A percentile compares a stretch with the other conserved stretches of the same genome.
Conservation (phyloP, 1,140 invertebrate species). For the Hycleus cichorii region DNA sequence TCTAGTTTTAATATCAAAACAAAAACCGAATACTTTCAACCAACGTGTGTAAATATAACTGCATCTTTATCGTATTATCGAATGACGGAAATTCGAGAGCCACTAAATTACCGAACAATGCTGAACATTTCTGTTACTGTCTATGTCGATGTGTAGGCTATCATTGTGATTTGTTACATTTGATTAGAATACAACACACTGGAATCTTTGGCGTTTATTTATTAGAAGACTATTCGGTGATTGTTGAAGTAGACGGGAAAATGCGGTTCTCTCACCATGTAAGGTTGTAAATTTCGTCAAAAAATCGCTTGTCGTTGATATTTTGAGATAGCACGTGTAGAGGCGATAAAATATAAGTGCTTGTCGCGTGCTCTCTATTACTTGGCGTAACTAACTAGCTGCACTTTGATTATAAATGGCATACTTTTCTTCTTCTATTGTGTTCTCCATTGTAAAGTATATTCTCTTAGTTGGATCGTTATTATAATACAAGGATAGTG, state of each 20-base stretch:
- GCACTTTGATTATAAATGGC: slow-evolving; percentile 20
- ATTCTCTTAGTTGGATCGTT: not conserved
- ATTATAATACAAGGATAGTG: not conserved
- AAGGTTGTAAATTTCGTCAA: no score
- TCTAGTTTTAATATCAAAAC: no score
- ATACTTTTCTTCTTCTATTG: slow-evolving; percentile 21
- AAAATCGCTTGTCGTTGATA: no score
- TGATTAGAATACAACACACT: no score
- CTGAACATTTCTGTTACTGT: no score
- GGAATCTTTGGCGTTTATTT: no score
- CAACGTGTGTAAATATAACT: slow-evolving; percentile 1
- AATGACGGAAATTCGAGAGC: slow-evolving; percentile 10
- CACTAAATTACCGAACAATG: slow-evolving; percentile 13
- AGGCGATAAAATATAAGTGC: slow-evolving; percentile 9
- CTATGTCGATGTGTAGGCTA: no score
- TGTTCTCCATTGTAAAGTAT: slow-evolving; percentile 16
- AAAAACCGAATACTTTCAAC: no score
- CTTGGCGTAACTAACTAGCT: slow-evolving; percentile 22
- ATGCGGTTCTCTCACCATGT: no score
- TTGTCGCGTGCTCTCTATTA: slow-evolving; percentile 21
- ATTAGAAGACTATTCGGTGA: no score
- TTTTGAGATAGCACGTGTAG: slow-evolving; percentile 8
- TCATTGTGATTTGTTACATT: no score
- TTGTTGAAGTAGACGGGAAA: no score
- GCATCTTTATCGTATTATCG: slow-evolving; percentile 8